Base-by-base conservation (phyloP, 1,140 invertebrate genomes). In the Colletes latitarsis region DNA sequence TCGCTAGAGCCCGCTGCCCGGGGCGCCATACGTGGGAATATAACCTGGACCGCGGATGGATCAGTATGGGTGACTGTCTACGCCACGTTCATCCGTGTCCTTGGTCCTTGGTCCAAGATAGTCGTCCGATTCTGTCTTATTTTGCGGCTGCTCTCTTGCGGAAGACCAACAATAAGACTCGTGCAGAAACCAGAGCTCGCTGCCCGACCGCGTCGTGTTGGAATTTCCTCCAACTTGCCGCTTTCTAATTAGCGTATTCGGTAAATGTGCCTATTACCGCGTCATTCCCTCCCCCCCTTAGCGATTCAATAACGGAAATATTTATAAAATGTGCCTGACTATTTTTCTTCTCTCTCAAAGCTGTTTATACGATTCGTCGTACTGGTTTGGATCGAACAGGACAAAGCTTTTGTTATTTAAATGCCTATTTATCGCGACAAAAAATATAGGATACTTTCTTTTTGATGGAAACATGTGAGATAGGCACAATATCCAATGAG, bases 21-120 rank as follows among this genome's bases (percentile, higher is more conserved):
- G 85, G 89, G 91, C 91, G 86, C 83, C 85, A 82, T 91, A 91
- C 89, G 90, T 91, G 90, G 90, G 90, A 91, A 91, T 85, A 86
- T 82, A 86, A 84, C 67, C 82, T 76, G 74, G 75, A 80, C 77
- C 76, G 73, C 62, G 82, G 83, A 85, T 77, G 82, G 84, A 84
- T 83, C 85, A 53, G 90, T 84, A 91, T 89, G 90, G 90, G 89
- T 90, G 89, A 89, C 87, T 88, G 81, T 88, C 88, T 88, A 83
- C 81, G 70, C 86, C 87, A 74, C 66, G 79, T 78, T 85, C 74
- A 69, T 60, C 53, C 72, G 82, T 89, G 88, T 90, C 89, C 89
- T 89, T 90, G 83, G 83, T 82, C 84, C 83, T 82, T 78, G 66
- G 83, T 58, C 81, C 80, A 81, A 74, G 73, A 69, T 82, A 75